Base-by-base conservation (phyloP, 2,888 invertebrate genomes). In the Harpalus rufipes region DNA sequence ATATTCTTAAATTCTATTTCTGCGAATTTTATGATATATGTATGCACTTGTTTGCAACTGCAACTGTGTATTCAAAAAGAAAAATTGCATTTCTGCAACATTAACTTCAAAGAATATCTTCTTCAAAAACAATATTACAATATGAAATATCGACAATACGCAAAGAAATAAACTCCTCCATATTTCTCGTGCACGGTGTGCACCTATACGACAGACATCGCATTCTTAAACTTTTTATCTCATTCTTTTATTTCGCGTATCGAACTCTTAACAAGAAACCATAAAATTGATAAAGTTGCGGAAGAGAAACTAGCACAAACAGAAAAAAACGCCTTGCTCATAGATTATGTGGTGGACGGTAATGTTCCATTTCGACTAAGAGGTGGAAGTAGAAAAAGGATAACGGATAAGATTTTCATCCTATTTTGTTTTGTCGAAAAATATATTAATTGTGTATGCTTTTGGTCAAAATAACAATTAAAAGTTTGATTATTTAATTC, bases 231-330 rank as follows among this genome's bases (percentile, higher is more conserved):
- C 81, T 81, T 81, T 81, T 81, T 81, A 65, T 81, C 51, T 51
- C 25, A 81, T 81, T 51, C 65, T 68, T 81, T 81, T 81, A 81
- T 81, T 81, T 81, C 25, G 41, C 44, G 44, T 81, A 21, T 63
- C 65, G 65, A 81, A 63, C 65, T 81, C 68, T 68, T 68, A 68
- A 68, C 68, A 68, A 44, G 18, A 51, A 65, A 65, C 81, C 65
- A 81, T 81, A 63, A 81, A 81, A 81, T 81, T 81, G 81, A 81
- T 81, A 81, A 81, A 81, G 65, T 63, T 81, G 51, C 65, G 81
- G 65, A 63, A 65, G 65, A 41, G 81, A 65, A 65, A 81, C 65
- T 65, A 81, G 51, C 41, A 61, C 59, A 80, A 41, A 61, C 12
- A 59, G 63, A 21, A 65, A 81, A 80, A 81, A 68, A 68, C 65